These are phyloP conservation scores for Pycnonotus jocosus DNA, from an alignment of 2,113 vertebrate genomes.

Conservation along the genomic window DNA sequence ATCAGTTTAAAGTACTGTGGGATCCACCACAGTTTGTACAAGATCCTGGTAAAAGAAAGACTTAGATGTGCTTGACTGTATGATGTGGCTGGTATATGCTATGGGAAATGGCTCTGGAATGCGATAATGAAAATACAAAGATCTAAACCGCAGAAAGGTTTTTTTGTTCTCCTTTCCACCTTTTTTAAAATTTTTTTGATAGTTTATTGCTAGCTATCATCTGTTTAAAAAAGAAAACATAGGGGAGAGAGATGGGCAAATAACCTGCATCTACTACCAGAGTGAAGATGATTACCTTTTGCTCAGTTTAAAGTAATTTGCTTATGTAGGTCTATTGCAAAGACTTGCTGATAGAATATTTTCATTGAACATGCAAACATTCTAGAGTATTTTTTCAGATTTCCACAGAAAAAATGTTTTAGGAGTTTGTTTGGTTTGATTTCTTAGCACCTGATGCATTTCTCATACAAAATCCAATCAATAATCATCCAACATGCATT, in stretches of 20 bases:
- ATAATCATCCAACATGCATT: neutral
- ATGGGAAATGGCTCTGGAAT: neutral
- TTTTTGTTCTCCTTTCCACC: neutral
- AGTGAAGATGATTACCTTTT: neutral
- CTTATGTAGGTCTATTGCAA: neutral
- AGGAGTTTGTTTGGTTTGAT: neutral
- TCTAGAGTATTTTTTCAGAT: neutral
- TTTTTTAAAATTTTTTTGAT: neutral
- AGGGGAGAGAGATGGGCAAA: neutral
- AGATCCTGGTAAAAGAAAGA: neutral
- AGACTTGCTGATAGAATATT: neutral
- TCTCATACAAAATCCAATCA: neutral
- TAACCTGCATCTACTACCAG: neutral
- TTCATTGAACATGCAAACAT: neutral
- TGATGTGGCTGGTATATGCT: neutral
- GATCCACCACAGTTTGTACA: neutral
- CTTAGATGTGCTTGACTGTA: neutral
- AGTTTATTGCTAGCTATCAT: neutral
- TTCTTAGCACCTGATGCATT: neutral
- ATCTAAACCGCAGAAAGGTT: neutral
- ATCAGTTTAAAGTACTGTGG: neutral
- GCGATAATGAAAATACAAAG: neutral
- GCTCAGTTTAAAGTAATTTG: neutral
- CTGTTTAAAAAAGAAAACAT: neutral
- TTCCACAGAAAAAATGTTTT: neutral